These are phyloP conservation scores for Laothoe populi DNA, from an alignment of 2,888 invertebrate genomes.

Conservation along the genomic window DNA sequence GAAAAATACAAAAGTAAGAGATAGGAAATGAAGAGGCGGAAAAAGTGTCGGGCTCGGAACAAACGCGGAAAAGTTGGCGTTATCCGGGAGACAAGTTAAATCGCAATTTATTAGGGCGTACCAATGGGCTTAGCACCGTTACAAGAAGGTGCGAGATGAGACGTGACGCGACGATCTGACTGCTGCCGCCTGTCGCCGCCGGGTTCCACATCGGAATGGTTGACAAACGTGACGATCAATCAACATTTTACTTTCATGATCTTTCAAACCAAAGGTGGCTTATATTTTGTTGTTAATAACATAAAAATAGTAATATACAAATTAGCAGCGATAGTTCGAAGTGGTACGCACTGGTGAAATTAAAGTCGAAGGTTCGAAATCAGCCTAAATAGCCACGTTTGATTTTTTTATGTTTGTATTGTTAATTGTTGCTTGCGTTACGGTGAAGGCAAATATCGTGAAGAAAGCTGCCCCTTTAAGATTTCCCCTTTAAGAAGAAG, in stretches of 20 bases:
- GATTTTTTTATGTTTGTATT: no score
- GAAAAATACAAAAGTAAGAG: constrained; percentile 85
- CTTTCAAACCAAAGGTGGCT: no score
- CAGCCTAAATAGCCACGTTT: no score
- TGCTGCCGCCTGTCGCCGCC: background rate
- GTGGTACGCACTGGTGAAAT: no score
- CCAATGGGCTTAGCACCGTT: constrained; percentile 73
- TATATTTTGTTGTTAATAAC: no score
- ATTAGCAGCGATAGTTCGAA: no score
- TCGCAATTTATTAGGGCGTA: constrained; percentile 84
- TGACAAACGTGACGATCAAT: background rate
- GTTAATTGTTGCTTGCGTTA: no score
- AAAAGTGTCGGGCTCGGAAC: constrained; percentile 84
- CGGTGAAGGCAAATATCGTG: no score
- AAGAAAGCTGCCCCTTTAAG: no score
- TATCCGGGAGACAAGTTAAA: constrained; percentile 85
- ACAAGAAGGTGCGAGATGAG: constrained; percentile 44
- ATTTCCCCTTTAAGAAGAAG: no score
- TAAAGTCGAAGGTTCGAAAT: no score
- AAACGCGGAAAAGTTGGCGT: constrained; percentile 83
- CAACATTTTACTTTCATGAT: background rate
- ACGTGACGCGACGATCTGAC: constrained; percentile 35
- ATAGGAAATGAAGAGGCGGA: constrained; percentile 85
- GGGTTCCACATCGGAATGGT: background rate
- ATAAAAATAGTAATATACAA: no score